Base-by-base conservation (phyloP, 2,797 vertebrate genomes). In the Mallotus villosus region DNA sequence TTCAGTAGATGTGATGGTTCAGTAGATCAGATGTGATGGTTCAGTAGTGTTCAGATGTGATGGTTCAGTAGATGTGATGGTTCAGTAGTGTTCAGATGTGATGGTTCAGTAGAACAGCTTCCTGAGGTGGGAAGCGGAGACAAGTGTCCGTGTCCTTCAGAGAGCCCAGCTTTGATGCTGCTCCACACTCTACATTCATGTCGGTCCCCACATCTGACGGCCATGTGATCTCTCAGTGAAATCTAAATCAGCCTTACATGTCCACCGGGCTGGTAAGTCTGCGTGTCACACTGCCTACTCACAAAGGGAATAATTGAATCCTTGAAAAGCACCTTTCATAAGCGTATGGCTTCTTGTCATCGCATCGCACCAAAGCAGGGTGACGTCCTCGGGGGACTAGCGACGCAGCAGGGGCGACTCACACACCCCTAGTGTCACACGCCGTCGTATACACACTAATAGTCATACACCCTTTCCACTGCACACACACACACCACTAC, bases 241-340 rank as follows among this genome's bases (percentile, higher is more conserved):
- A 83, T 77, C 71, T 61, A 76, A 78, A 84, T 79, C 73, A 82
- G 63, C 55, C 60, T 63, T 24, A 59, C 72, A 59, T 25, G 21
- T n/a, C 49, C 60, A 58, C 37, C 5, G 24, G 32, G 34, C 64
- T 41, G 16, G 62, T 46, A 32, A 37, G 67, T 63, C 32, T 58
- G 59, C 24, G 73, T 72, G 74, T 80, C 84, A 80, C 70, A 79
- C 46, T 74, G 70, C 58, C 63, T n/a, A 72, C 73, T 78, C 76
- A 86, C 82, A 86, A 86, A 87, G 81, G 59, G 79, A 87, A 84
- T 84, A 68, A 88, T 78, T 84, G 73, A 82, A 76, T 70, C 64
- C 34, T 29, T 32, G 67, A 84, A 76, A 70, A 75, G 77, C 75
- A 82, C 77, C 74, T 85, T 85, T 85, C 80, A 63, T 51, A 69